phyloP scores from a whole-genome alignment of 2,888 invertebrate species.

The Oscheius sp. region DNA sequence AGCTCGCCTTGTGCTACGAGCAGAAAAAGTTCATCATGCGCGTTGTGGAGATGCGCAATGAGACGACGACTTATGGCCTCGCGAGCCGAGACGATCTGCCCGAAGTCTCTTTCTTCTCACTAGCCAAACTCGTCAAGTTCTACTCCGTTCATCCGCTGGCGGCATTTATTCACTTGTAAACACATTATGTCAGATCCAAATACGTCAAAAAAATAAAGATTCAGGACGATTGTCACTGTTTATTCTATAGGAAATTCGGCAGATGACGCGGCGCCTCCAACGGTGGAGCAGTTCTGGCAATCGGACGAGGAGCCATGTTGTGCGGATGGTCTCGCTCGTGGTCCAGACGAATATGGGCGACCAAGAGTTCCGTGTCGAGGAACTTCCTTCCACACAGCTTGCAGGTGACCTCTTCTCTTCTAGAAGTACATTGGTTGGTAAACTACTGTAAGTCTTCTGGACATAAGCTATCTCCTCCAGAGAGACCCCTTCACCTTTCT shows the following conservation, averaged over 20 bases:
- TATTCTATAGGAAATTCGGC: neutral
- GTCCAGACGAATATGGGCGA: slow-evolving; percentile 50
- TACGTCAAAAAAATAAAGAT: slow-evolving; percentile 15
- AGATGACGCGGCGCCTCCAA: slow-evolving; percentile 23
- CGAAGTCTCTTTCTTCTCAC: slow-evolving; percentile 1
- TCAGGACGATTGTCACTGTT: slow-evolving; percentile 1
- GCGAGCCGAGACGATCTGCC: neutral
- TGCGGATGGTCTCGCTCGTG: slow-evolving; percentile 47
- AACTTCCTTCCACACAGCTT: slow-evolving; percentile 49
- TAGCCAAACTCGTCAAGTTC: neutral
- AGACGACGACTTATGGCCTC: neutral
- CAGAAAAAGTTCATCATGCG: slow-evolving; percentile 5
- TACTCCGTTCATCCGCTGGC: slow-evolving; percentile 16
- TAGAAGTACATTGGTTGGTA: neutral
- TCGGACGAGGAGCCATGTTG: slow-evolving; percentile 46
- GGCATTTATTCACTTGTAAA: slow-evolving; percentile 6
- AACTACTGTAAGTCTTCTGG: too few relatives aligned
- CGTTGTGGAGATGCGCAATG: slow-evolving; percentile 11
- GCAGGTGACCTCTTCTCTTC: slow-evolving; percentile 41
- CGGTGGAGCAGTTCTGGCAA: slow-evolving; percentile 34
- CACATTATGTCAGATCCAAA: neutral
- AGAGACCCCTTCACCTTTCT: too few relatives aligned
- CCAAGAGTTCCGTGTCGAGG: slow-evolving; percentile 47
- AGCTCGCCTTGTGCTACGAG: slow-evolving; percentile 10
- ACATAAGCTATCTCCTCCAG: too few relatives aligned